Evolutionary conservation across 2,797 vertebrate genomes (phyloP), one percentile per base, ranked within the genome.

Genomic region (Silurus aristotelis): DNA sequence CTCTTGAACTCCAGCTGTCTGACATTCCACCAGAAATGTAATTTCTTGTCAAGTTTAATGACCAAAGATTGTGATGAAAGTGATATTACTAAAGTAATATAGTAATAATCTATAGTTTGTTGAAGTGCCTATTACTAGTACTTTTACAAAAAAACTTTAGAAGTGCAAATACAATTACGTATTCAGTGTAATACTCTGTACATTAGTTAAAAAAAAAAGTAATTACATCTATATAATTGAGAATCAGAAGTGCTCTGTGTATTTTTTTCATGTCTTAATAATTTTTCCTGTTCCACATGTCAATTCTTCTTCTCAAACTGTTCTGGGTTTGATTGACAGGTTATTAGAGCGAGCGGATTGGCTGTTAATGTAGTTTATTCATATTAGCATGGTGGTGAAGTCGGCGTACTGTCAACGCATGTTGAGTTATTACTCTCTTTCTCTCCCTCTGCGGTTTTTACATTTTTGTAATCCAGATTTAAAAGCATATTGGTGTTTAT

Each of bases 401-500:
- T 95, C 92, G 91, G 91, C 85, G 68, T 91, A 89, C 91, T 95
- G 95, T 95, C 96, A 96, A 94, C 94, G 94, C 94, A 93, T 92
- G 95, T 95, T 96, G 93, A 98, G 96, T 97, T 96, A 96, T 94
- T 94, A 93, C 94, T 93, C 93, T 95, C 91, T 89, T 91, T 88
- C 94, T 90, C 95, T 90, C 89, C 91, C 86, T 77, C 58, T 90
- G 89, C 83, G 91, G 92, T 95, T 96, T 94, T 94, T 95, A 94
- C 93, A 95, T 94, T 94, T 81, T 94, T 92, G 92, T 94, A 92
- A 92, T 95, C 95, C 97, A 97, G 96, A 96, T 98, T 98, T 98
- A 97, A 97, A 97, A 98, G 96, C 97, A 97, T 97, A 97, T 98
- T 97, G 96, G 95, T 97, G 96, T 97, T 98, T 97, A 97, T 95